phyloP scores from a whole-genome alignment of 2,888 invertebrate genomes.

The Parnassius apollo region DNA sequence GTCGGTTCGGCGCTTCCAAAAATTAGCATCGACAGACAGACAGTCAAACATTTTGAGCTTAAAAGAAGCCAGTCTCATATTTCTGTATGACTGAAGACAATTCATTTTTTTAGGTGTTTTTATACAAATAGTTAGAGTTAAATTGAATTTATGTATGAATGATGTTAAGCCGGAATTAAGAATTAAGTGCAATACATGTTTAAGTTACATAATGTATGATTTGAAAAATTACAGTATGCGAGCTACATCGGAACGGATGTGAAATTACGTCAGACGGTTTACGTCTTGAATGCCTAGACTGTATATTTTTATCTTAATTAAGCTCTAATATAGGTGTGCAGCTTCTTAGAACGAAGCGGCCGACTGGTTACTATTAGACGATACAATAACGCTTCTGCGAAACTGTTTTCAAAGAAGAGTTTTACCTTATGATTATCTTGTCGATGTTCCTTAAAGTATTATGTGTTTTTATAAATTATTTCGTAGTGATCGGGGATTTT shows the following conservation, averaged over 20 bases:
- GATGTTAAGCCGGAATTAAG: neutral
- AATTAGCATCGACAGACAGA: too few species aligned
- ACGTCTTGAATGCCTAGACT: slow-evolving; percentile 28
- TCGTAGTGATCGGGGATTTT: too few species aligned
- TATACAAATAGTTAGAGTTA: neutral
- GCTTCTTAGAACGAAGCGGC: slow-evolving; percentile 23
- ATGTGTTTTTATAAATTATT: too few species aligned
- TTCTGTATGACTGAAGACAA: too few species aligned
- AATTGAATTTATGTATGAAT: neutral
- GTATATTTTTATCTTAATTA: slow-evolving; percentile 29
- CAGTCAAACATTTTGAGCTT: too few species aligned
- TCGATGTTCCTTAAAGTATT: neutral
- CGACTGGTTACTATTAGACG: slow-evolving; percentile 14
- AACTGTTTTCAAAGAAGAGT: neutral
- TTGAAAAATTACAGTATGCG: slow-evolving; percentile 22
- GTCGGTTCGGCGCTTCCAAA: too few species aligned
- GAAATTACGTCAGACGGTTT: slow-evolving; percentile 28
- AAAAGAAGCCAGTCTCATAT: too few species aligned
- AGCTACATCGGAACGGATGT: slow-evolving; percentile 25
- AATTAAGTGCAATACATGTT: too few species aligned
- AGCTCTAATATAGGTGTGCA: slow-evolving; percentile 28
- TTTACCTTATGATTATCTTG: neutral
- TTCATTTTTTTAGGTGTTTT: too few species aligned
- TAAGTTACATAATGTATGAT: slow-evolving; percentile 20
- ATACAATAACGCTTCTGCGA: slow-evolving; percentile 20